A percentile compares a stretch with the other conserved stretches of the same genome.
Conservation (phyloP, 2,113 vertebrate species). For the Esox niger region DNA sequence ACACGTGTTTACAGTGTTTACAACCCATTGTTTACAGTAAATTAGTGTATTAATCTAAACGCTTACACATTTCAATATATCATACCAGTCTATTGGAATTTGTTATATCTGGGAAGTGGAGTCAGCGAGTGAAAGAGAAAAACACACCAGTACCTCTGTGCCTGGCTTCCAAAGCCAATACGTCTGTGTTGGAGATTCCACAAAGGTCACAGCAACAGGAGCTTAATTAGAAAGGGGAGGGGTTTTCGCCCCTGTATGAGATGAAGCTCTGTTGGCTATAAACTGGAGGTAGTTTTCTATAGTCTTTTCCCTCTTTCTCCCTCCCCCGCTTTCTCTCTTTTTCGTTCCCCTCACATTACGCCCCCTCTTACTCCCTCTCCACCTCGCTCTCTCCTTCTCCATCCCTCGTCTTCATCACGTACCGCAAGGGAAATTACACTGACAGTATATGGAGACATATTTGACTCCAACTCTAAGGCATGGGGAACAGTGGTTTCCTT, state of each 20-base stretch:
- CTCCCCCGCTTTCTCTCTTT: conserved; percentile 24
- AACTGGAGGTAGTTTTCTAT: no score
- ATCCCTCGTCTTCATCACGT: conserved; percentile 42
- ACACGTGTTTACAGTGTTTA: no score
- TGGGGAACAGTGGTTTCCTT: conserved; percentile 36
- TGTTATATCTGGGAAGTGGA: no score
- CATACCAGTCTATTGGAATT: no score
- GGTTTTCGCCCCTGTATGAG: conserved; percentile 32
- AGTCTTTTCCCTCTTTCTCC: conserved; percentile 4
- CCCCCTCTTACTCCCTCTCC: no score
- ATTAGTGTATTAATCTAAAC: no score
- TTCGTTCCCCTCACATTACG: conserved; percentile 9
- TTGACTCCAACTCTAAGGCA: conserved; percentile 35
- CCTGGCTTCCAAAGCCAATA: not conserved
- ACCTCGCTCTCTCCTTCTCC: no score
- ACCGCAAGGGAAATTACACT: conserved; percentile 46
- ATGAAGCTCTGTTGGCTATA: conserved; percentile 34
- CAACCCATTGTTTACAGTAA: no score
- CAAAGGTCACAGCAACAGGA: conserved; percentile 29
- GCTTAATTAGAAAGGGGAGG: conserved; percentile 47
- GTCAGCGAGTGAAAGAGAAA: no score
- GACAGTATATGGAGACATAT: conserved; percentile 56
- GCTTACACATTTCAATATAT: no score
- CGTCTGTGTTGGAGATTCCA: conserved; percentile 26
- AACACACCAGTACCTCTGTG: not conserved